Conservation (phyloP, 2,113 vertebrate species). For the Aegithalos caudatus region DNA sequence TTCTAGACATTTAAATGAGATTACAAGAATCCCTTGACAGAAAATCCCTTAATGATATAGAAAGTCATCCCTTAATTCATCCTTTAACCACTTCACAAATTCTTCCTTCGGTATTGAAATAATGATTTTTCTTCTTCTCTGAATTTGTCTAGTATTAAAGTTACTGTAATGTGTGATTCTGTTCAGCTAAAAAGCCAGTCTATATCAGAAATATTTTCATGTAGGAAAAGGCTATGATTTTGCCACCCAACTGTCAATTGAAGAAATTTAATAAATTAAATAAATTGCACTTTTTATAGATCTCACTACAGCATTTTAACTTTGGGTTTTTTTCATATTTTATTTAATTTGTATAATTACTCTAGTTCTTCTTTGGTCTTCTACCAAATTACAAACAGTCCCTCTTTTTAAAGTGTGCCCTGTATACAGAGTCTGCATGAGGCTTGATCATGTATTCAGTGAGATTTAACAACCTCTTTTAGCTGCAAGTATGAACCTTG, state of each 20-base stretch:
- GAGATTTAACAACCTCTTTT: not conserved
- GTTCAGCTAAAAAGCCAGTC: not conserved
- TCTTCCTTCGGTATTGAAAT: not conserved
- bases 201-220: not conserved
- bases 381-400: not conserved
- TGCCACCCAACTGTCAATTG: fast-evolving
- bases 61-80: not conserved
- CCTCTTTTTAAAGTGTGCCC: not conserved
- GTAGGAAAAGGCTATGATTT: not conserved
- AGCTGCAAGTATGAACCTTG: not conserved
- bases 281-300: not conserved
- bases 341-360: not conserved
- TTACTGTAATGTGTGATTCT: not conserved
- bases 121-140: not conserved
- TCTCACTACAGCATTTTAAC: not conserved
- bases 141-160: not conserved
- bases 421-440: not conserved
- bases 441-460: not conserved
- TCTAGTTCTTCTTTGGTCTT: not conserved
- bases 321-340: fast-evolving
- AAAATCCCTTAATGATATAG: not conserved
- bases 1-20: not conserved
- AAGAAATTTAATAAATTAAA: not conserved
- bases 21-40: not conserved
- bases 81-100: not conserved